Conservation (phyloP, 2,113 vertebrate species). For the Setophaga petechia region DNA sequence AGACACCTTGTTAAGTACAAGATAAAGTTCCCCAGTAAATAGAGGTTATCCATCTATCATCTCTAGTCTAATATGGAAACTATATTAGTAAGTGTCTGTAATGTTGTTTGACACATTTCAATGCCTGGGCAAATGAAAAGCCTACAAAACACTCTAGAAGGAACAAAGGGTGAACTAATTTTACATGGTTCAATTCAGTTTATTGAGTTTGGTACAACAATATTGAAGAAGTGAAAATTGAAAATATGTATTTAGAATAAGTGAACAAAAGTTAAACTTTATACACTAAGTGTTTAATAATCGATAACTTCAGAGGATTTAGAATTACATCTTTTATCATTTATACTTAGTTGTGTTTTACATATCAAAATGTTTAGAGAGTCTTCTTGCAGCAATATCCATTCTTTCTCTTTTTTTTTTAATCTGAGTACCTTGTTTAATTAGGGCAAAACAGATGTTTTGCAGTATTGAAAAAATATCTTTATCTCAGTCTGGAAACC, state of each 20-base stretch:
- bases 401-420: not conserved
- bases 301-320: not conserved
- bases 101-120: not conserved
- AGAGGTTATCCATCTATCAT: not conserved
- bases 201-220: not conserved
- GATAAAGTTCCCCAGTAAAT: not conserved
- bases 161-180: not conserved
- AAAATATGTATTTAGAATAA: not conserved
- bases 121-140: not conserved
- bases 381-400: not conserved
- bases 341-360: not conserved
- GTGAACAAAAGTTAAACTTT: not conserved
- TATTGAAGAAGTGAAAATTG: not conserved
- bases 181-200: not conserved
- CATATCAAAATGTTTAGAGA: not conserved
- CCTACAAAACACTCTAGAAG: not conserved
- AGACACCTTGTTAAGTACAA: not conserved
- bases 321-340: not conserved
- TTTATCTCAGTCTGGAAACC: not conserved
- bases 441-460: not conserved
- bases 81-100: not conserved
- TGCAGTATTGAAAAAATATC: not conserved
- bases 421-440: not conserved
- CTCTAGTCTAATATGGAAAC: not conserved
- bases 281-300: not conserved